Percentiles rank a stretch among this genome's conserved stretches.
These are phyloP conservation scores for human (Homo sapiens) DNA, from an alignment of 2,113 vertebrate genomes.

Conservation along the genomic window DNA sequence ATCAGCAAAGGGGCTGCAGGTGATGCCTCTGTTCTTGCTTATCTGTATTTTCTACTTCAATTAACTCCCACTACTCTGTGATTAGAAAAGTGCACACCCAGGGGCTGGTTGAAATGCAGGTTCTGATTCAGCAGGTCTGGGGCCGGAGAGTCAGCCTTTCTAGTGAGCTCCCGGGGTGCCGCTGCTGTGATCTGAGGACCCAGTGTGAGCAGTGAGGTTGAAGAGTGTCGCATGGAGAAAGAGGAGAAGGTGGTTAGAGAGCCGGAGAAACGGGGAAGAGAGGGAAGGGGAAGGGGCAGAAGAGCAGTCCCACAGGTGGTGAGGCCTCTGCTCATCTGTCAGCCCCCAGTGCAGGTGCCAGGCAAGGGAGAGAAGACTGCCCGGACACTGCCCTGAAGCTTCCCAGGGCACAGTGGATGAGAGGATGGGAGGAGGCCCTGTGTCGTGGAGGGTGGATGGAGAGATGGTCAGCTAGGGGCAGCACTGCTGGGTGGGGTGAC, in stretches of 20 bases:
- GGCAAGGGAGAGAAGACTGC: background rate
- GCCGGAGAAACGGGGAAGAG: too few relatives aligned
- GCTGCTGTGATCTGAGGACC: background rate
- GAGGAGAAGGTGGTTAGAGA: background rate
- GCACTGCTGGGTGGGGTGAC: background rate
- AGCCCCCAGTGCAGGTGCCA: too few relatives aligned
- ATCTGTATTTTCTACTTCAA: background rate
- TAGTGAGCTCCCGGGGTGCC: background rate
- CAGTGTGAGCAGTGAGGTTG: background rate
- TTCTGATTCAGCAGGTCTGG: background rate
- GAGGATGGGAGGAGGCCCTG: background rate
- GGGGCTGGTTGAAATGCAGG: background rate
- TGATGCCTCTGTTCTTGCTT: background rate
- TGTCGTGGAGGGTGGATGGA: background rate
- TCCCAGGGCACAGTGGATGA: background rate
- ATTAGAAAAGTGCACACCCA: too few relatives aligned
- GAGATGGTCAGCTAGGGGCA: rapidly evolving
- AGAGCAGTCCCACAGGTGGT: background rate
- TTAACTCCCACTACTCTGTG: background rate
- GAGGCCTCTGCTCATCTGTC: background rate
- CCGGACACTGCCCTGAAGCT: background rate
- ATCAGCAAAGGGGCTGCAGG: background rate
- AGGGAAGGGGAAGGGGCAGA: too few relatives aligned
- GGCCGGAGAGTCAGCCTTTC: background rate
- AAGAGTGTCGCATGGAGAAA: rapidly evolving